Percentiles rank a stretch among this genome's conserved stretches.
Conservation (phyloP, 2,113 vertebrate species). For the Hippocampus barbouri region DNA sequence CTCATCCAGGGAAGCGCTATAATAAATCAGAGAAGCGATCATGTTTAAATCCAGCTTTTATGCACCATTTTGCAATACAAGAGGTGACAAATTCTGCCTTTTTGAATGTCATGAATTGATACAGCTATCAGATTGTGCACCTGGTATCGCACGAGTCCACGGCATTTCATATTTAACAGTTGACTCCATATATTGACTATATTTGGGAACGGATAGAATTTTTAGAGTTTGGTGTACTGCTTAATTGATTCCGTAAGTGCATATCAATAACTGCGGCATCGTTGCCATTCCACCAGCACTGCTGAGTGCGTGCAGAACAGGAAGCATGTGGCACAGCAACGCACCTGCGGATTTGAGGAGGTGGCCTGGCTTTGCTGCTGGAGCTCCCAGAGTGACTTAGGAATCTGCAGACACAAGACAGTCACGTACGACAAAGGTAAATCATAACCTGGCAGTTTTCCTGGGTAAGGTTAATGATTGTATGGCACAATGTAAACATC, state of each 20-base stretch:
- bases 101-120: too few species aligned
- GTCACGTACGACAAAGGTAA: neutral
- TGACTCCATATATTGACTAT: neutral
- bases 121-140: too few species aligned
- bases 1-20: constrained; percentile 85
- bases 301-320: neutral
- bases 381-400: constrained; percentile 84
- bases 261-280: neutral
- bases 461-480: neutral
- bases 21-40: constrained; percentile 22
- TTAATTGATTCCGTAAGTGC: neutral
- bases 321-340: neutral
- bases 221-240: neutral
- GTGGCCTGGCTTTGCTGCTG: constrained; percentile 78
- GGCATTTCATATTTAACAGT: too few species aligned
- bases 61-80: too few species aligned
- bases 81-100: too few species aligned
- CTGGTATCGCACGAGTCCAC: too few species aligned
- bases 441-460: neutral
- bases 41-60: too few species aligned
- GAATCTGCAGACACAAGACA: constrained; percentile 67
- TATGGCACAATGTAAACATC: neutral
- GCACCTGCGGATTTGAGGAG: constrained; percentile 82
- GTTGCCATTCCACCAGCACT: neutral
- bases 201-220: neutral